phyloP scores from a whole-genome alignment of 2,113 vertebrate genomes.

The Urocolius indicus region DNA sequence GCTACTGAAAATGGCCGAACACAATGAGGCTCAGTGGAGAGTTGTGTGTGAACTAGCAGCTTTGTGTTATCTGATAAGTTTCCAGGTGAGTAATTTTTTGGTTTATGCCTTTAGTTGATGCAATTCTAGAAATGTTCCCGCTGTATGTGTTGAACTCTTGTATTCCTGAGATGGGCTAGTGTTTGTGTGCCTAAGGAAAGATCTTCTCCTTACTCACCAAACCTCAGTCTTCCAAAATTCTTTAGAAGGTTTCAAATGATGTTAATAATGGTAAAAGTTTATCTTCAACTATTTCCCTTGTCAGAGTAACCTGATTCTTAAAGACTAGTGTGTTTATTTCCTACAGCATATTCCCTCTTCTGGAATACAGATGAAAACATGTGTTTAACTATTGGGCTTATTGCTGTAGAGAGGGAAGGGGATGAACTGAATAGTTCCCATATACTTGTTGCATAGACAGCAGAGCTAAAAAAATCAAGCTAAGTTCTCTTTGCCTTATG shows the following conservation, averaged over 20 bases:
- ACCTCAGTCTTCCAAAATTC: neutral
- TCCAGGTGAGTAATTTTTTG: slow-evolving; percentile 82
- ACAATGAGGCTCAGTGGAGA: slow-evolving; percentile 87
- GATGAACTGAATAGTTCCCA: neutral
- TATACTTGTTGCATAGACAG: neutral
- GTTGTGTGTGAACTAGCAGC: slow-evolving; percentile 84
- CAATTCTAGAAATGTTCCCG: neutral
- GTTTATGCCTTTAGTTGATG: neutral
- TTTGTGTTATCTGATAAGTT: slow-evolving; percentile 91
- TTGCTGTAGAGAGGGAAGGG: neutral
- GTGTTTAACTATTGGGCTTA: neutral
- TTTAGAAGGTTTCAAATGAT: neutral
- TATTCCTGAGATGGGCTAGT: neutral
- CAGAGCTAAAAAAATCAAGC: neutral
- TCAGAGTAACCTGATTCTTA: neutral
- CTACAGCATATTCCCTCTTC: neutral
- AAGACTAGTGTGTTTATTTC: neutral
- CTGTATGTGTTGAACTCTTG: neutral
- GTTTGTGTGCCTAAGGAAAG: neutral
- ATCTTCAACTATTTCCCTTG: neutral
- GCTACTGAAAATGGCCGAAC: slow-evolving; percentile 90
- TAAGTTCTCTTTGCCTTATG: neutral
- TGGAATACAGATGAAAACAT: neutral
- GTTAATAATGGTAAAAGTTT: neutral
- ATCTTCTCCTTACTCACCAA: neutral